Base-by-base conservation (phyloP, 1,140 invertebrate species). In the Heliconius hewitsoni region DNA sequence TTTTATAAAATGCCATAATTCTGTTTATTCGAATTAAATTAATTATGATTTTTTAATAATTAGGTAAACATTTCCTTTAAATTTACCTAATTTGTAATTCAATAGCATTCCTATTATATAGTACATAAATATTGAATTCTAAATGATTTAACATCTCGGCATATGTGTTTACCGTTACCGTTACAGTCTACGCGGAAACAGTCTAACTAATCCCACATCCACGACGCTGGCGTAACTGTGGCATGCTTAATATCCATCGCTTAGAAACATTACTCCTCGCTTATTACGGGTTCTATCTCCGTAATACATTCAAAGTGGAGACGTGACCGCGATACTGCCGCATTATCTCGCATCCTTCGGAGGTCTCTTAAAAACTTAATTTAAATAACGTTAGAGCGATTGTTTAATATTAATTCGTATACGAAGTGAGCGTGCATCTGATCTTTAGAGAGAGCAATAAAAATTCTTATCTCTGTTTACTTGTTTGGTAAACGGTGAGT, bases 391-490 rank as follows among this genome's bases (percentile, higher is more conserved):
- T 66, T 66, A 66, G 27, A 66, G 60, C 60, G 60, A 66, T 66
- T 66, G 60, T 66, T 66, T 66, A 66, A 66, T 66, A 46, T 76
- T 70, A 76, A 76, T 76, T 76, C 27, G 9, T 70, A 60, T 39
- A 50, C 60, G 60, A 66, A 66, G 60, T 60, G 42, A 76, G 66
- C 74, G 74, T 76, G 74, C 60, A 76, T 23, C n/a, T 75, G 8
- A 74, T 75, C 39, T 75, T 42, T 39, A 39, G 52, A 37, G 27
- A 8, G 30, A 16, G 52, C 30, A 75, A 74, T 79, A 79, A 75
- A 75, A 79, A 50, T 37, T 55, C 78, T 79, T 75, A 79, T 79
- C 78, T 79, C 66, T 79, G 73, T 80, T 80, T 80, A 80, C 74
- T 76, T 76, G 74, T 80, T 80, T 80, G 57, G 74, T 72, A 71